Percentiles rank a stretch among this genome's conserved stretches.
Conservation (phyloP, 2,888 invertebrate genomes). For the Patella depressa region DNA sequence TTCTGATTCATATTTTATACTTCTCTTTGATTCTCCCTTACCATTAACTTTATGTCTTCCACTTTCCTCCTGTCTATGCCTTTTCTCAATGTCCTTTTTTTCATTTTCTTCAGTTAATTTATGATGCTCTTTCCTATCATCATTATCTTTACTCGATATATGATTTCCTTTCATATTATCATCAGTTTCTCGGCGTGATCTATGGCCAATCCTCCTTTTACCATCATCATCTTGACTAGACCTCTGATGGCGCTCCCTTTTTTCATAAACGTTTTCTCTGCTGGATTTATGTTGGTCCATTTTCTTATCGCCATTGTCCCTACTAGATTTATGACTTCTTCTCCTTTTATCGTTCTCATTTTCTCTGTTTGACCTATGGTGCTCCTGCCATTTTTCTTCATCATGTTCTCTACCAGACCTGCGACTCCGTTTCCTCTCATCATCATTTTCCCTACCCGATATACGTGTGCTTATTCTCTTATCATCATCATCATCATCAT, state of each 20-base stretch:
- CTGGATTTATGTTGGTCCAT: constrained; percentile 17
- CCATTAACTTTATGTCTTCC: background rate
- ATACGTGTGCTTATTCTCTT: constrained; percentile 34
- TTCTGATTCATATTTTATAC: background rate
- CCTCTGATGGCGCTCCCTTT: background rate
- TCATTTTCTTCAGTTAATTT: constrained; percentile 17
- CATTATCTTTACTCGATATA: background rate
- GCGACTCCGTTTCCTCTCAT: background rate
- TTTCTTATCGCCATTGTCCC: constrained; percentile 21
- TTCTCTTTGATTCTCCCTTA: background rate
- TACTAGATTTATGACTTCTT: constrained; percentile 40
- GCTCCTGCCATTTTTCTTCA: constrained; percentile 17
- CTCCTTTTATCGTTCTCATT: constrained; percentile 39
- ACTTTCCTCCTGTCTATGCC: constrained; percentile 26
- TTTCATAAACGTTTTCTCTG: background rate
- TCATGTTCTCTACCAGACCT: background rate
- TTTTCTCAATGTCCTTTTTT: constrained; percentile 12
- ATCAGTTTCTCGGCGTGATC: constrained; percentile 37
- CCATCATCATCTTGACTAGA: constrained; percentile 35
- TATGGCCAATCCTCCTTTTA: constrained; percentile 36
- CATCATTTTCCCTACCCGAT: constrained; percentile 25
- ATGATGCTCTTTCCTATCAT: background rate
- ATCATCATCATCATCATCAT: constrained; percentile 34
- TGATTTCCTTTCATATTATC: constrained; percentile 20
- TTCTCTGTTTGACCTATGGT: constrained; percentile 20